Base-by-base conservation (phyloP, 2,113 vertebrate species). In the Corythoichthys intestinalis region DNA sequence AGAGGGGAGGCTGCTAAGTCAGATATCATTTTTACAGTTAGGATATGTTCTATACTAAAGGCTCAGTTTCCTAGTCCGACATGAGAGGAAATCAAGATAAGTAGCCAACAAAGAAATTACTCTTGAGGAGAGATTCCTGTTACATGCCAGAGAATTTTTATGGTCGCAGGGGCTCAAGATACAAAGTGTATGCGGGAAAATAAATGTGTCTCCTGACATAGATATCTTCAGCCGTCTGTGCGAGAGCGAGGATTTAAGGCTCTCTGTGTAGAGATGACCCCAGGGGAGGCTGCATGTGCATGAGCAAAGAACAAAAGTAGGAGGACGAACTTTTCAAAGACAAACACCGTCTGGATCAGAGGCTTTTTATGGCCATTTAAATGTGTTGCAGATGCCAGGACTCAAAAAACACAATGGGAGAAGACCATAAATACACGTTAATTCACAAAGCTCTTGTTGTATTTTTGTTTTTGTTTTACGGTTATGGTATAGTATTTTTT, bases 41-140 rank as follows among this genome's bases (percentile, higher is more conserved):
- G 67, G 63, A 65, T 66, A 50, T 57, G 69, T 66, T 77, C 65
- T 41, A 66, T 68, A 60, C 53, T 41, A 37, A 66, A 53, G 53
- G 37, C 71, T 81, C 56, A 28, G 10, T 72, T 70, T 76, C 73
- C 66, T 75, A 62, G 75, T 76, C 65, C 71, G 73, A 79, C 81
- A 79, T 67, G 70, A 72, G 71, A 56, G 62, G 44, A 83, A 84
- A 84, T 87, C 75, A 70, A 86, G 82, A 83, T 87, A 82, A 87
- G 82, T 74, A 74, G 82, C 73, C 68, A 41, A 75, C 68, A 76
- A 81, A 83, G 64, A 83, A 78, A 78, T 73, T 20, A 75, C 79
- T 80, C 72, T 67, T 60, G 17, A 73, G 66, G 62, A 77, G 70
- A 77, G 67, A 79, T 69, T 72, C 38, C 37, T 52, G 54, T 72